These are phyloP conservation scores for Malacoraja senta DNA, from an alignment of 2,797 vertebrate genomes.

Conservation along the genomic window DNA sequence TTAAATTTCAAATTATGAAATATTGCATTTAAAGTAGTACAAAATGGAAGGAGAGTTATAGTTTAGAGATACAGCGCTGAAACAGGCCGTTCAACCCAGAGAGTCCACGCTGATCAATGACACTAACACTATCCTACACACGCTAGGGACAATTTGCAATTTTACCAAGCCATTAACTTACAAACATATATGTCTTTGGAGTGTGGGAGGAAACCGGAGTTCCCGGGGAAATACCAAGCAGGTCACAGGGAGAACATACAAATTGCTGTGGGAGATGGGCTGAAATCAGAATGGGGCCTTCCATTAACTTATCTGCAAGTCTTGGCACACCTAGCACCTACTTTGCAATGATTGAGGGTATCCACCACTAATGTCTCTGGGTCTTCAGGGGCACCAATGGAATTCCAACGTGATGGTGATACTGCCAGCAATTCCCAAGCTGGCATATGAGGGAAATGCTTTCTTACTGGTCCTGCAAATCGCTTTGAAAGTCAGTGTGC, in stretches of 20 bases:
- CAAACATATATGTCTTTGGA: too few species aligned
- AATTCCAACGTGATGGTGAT: background rate
- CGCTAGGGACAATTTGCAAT: too few species aligned
- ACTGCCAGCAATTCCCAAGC: background rate
- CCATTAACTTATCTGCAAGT: background rate
- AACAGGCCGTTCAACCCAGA: too few species aligned
- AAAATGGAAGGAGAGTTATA: background rate
- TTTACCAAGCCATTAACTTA: too few species aligned
- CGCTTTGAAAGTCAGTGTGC: background rate
- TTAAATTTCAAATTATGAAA: too few species aligned
- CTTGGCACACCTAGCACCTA: background rate
- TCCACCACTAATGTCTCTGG: background rate
- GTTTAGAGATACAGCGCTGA: too few species aligned
- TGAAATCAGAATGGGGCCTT: background rate
- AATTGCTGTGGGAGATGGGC: background rate
- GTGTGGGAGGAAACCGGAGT: too few species aligned
- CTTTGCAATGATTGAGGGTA: background rate
- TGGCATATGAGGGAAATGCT: background rate
- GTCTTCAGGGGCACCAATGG: too few species aligned
- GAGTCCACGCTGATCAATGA: too few species aligned
- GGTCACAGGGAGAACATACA: too few species aligned
- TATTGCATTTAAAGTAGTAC: background rate
- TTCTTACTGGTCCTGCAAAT: background rate
- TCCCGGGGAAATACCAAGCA: too few species aligned
- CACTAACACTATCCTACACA: too few species aligned